Evolutionary conservation across 2,888 invertebrate genomes (phyloP), one percentile per base, ranked within the genome.

Genomic region (Sminthurides aquaticus): DNA sequence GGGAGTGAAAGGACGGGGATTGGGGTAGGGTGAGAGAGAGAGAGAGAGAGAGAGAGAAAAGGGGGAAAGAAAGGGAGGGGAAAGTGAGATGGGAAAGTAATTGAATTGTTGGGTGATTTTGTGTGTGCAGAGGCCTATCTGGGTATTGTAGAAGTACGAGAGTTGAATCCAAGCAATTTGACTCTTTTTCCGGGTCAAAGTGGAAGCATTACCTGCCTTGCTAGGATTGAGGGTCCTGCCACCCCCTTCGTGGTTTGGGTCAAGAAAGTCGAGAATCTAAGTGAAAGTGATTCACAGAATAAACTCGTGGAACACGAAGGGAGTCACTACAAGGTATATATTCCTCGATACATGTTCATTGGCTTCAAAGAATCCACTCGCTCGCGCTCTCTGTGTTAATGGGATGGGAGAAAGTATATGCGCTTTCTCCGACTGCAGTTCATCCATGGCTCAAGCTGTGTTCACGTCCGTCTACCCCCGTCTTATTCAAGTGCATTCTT

Each of bases 121-220:
- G 55, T 55, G 63, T 60, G 49, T 48, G 49, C 43, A 60, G 60
- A 55, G 49, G 56, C 57, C 22, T 65, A 58, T 49, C 60, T 49
- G 25, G 71, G 68, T 29, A 57, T 64, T 15, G 67, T 71, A 2
- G 74, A 74, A 62, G 73, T 74, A 52, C 52, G 72, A 26, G 70
- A 71, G 48, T 54, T 74, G 54, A 70, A 60, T 52, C 74, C 74
- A 3, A 65, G 62, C 52, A 74, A 73, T 66, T 62, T 73, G 57
- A 70, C 70, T 22, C 54, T 74, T 2, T 64, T 60, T 58, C 66
- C 68, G 56, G 74, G 74, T 52, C 67, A 63, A 27, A 67, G 60
- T 57, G 73, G 71, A 28, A 70, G 67, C 54, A 67, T 74, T 49
- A 73, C 74, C 22, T 74, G 74, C 57, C 62, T 70, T 18, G 74